Percentiles rank a stretch among this genome's conserved stretches.
These are phyloP conservation scores for Lithobates sylvaticus DNA, from an alignment of 2,797 vertebrate species.

Conservation along the genomic window DNA sequence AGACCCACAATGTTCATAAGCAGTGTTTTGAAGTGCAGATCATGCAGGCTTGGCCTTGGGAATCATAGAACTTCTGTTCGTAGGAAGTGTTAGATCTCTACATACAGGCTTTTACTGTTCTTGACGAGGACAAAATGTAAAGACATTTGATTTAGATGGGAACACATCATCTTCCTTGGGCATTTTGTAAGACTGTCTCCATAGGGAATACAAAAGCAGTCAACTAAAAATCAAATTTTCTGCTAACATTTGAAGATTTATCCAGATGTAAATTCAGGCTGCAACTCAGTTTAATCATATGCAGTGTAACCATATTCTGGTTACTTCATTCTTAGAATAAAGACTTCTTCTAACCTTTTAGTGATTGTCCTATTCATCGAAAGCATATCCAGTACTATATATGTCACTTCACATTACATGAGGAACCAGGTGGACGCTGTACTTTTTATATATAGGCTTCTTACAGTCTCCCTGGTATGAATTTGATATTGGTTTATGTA, in stretches of 20 bases:
- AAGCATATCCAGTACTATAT: background rate
- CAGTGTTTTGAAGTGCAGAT: background rate
- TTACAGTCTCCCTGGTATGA: too few species aligned
- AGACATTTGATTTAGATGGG: background rate
- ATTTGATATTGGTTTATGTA: too few species aligned
- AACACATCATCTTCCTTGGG: background rate
- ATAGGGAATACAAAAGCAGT: background rate
- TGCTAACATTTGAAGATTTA: background rate
- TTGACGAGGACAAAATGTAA: background rate
- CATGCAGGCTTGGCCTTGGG: background rate
- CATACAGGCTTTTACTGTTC: background rate
- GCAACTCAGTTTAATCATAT: background rate
- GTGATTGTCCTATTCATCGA: background rate
- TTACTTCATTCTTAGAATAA: background rate
- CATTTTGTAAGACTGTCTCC: background rate
- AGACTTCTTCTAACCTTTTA: background rate
- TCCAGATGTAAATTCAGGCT: background rate
- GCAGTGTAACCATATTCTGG: background rate
- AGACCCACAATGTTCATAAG: background rate
- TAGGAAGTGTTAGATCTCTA: background rate
- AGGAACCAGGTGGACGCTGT: too few species aligned
- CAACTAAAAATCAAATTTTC: background rate
- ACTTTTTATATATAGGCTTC: too few species aligned
- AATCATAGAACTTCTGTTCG: background rate
- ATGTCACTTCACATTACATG: too few species aligned